phyloP scores from a whole-genome alignment of 2,888 invertebrate genomes.

The Pammene aurita region DNA sequence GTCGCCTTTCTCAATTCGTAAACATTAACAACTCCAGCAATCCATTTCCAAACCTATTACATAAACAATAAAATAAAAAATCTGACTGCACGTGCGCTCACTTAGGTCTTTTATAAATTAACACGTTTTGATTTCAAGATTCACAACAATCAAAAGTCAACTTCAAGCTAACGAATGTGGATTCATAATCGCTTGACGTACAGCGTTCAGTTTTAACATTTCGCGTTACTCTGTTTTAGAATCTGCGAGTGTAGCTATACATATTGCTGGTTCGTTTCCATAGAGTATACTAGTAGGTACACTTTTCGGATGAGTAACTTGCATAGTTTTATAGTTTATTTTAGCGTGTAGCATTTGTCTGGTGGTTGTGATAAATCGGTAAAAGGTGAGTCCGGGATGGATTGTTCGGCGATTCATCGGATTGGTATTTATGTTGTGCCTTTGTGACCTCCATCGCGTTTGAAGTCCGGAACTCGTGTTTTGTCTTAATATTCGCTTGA shows the following conservation, averaged over 20 bases:
- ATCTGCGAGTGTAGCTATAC: slow-evolving; percentile 56
- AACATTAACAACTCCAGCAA: slow-evolving; percentile 51
- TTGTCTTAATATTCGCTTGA: slow-evolving; percentile 34
- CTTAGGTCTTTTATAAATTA: slow-evolving; percentile 49
- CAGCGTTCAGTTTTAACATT: slow-evolving; percentile 53
- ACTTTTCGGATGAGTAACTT: slow-evolving; percentile 47
- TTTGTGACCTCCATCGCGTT: slow-evolving; percentile 28
- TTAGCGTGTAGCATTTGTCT: slow-evolving; percentile 45
- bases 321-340: slow-evolving; percentile 51
- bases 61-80: slow-evolving; percentile 51
- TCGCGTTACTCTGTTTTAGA: slow-evolving; percentile 52
- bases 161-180: slow-evolving; percentile 51
- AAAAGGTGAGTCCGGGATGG: slow-evolving; percentile 29
- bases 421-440: slow-evolving; percentile 50
- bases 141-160: slow-evolving; percentile 55
- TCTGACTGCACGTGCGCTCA: slow-evolving; percentile 44
- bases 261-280: slow-evolving; percentile 50
- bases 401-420: slow-evolving; percentile 54
- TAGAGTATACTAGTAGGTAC: slow-evolving; percentile 44
- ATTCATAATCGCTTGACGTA: slow-evolving; percentile 58
- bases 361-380: slow-evolving; percentile 53
- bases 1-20: slow-evolving; percentile 57
- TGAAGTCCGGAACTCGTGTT: slow-evolving; percentile 25
- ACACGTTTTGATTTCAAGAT: slow-evolving; percentile 37
- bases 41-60: slow-evolving; percentile 49